phyloP scores from a whole-genome alignment of 92 coral and sea anemone genomes.

The Zoanthus solanderi region DNA sequence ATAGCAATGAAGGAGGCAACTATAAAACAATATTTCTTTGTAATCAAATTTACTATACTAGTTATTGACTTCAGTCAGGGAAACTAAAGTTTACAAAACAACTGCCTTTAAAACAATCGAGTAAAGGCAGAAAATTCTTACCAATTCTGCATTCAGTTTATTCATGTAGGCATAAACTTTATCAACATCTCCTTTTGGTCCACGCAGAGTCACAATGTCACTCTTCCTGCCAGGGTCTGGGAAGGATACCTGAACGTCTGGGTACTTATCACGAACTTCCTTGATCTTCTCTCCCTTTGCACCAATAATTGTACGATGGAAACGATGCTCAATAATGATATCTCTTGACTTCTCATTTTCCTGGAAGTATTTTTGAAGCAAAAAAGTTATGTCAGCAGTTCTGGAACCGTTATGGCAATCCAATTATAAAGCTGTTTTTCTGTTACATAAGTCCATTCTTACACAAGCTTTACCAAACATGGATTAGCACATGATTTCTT shows the following conservation, averaged over 20 bases:
- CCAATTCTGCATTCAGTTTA: conserved; percentile 95
- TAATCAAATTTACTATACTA: no score
- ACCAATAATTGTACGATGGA: conserved; percentile 97
- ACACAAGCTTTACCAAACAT: no score
- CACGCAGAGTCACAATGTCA: conserved; percentile 92
- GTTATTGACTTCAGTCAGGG: no score
- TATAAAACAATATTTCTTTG: no score
- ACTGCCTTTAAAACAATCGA: no score
- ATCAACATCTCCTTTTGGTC: conserved; percentile 95
- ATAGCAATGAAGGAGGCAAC: no score
- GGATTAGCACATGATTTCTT: no score
- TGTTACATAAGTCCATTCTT: no score
- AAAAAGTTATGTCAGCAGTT: not conserved
- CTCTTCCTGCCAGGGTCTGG: conserved; percentile 91
- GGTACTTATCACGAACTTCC: conserved; percentile 90
- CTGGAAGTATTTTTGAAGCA: conserved; percentile 31
- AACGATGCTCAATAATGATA: conserved; percentile 89
- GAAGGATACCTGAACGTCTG: conserved; percentile 96
- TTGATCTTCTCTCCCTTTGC: conserved; percentile 94
- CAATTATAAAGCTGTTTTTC: no score
- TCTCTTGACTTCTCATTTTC: conserved; percentile 97
- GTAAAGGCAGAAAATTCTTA: conserved; percentile 8
- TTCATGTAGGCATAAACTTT: conserved; percentile 88
- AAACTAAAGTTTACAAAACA: no score
- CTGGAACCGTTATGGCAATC: no score